Conservation (phyloP, 2,797 vertebrate genomes). For the Meriones psammophilus region DNA sequence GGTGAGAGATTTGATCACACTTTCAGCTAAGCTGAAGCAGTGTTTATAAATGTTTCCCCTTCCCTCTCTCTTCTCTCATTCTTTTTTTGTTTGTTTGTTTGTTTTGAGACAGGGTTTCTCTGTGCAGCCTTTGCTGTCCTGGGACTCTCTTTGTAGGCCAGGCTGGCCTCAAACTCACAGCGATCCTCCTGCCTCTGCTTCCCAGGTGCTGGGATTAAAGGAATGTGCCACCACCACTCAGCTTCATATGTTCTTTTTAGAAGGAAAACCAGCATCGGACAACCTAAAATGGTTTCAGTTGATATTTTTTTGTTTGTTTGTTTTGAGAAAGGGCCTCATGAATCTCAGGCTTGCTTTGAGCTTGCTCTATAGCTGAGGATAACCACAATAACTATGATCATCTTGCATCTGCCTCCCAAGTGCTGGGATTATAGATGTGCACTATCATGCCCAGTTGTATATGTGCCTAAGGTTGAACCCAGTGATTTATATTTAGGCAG, state of each 20-base stretch:
- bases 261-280: background rate
- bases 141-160: too few species aligned
- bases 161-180: too few species aligned
- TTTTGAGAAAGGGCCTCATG: background rate
- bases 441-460: background rate
- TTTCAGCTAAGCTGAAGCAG: background rate
- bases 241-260: background rate
- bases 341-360: background rate
- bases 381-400: background rate
- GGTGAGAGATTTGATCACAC: slow-evolving; percentile 86
- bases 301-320: background rate
- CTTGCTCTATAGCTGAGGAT: background rate
- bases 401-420: background rate
- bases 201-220: too few species aligned
- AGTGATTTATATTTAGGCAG: background rate
- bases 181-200: too few species aligned
- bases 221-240: too few species aligned
- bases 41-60: too few species aligned
- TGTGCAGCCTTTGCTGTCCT: too few species aligned
- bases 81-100: too few species aligned
- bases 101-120: too few species aligned
- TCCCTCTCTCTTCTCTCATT: too few species aligned
- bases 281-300: background rate
- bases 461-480: background rate
- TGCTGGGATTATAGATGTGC: background rate